Evolutionary conservation across 2,888 invertebrate species (phyloP), one percentile per base, ranked within the genome.

Genomic region (Aplocera efformata): DNA sequence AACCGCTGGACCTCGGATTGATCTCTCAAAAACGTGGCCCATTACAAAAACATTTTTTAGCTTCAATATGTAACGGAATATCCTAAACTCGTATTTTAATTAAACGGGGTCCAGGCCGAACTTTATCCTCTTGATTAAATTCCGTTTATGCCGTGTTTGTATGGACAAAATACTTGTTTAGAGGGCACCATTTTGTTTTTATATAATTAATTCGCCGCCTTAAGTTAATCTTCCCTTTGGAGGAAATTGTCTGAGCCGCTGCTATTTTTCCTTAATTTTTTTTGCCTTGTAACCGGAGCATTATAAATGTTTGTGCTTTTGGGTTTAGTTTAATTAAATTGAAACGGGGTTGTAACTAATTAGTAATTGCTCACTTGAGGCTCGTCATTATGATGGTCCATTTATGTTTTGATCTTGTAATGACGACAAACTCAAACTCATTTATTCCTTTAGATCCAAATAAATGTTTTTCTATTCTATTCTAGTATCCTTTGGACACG

Each of bases 81-180:
- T 54, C 48, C 52, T 51, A 40, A 40, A 50, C 48, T 48, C 51
- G 45, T 50, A 49, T 63, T 58, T 60, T 60, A 62, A 63, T 60
- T 56, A 63, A 58, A 34, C 32, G 26, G 32, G 44, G 38, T 30
- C 44, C 52, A 37, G 26, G 38, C 47, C 30, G 27, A 51, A 48
- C 42, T 53, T 51, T 53, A 51, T 53, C 50, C 46, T 53, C 47
- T 56, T 63, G 56, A 66, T 64, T 63, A 56, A 62, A 62, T 64
- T 61, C 55, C 53, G 48, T 55, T 53, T 53, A 50, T 50, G 45
- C 46, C 42, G 42, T 45, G 44, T 49, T 50, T 53, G 55, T 55
- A 50, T 55, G 55, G 55, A 31, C 39, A 37, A 36, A 49, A 48
- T 51, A 48, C 51, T 45, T 52, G 50, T 50, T 55, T 45, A 36